Evolutionary conservation across 2,888 invertebrate genomes (phyloP), one percentile per base, ranked within the genome.

Genomic region (Priocnemis perturbator): DNA sequence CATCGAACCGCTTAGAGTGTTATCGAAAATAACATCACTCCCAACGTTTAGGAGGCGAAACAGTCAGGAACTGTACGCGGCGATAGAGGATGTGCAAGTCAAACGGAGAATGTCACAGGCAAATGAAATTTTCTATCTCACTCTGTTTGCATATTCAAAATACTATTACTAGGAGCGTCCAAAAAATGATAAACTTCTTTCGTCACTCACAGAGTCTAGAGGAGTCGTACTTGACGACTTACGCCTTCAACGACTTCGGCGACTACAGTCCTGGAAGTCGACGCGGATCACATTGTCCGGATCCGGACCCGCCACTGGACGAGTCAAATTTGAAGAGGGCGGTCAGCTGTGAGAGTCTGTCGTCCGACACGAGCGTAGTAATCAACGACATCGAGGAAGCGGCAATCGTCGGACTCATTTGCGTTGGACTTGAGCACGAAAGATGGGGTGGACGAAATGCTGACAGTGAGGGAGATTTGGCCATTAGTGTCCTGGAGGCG

Each of bases 311-410:
- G 2, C 84, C 85, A 3, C 84, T 83, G 56, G 88, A 89, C 58
- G 84, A 87, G 60, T 72, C 90, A 0, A 87, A 87, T 45, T 89
- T 94, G 65, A 91, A 92, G 78, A 89, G 94, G 70, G 95, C 95
- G 0, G 91, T 94, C 79, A 95, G 95, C 23, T 95, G 95, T 85
- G 95, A 95, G 82, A 95, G 95, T 59, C 94, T 96, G 23, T 94
- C 93, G 80, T 95, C 95, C 0, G 95, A 95, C 81, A 94, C 95
- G 0, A 95, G 95, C 0, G 93, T 95, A 0, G 91, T 92, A 21
- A 90, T 94, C 26, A 93, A 92, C 59, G 94, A 95, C 83, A 90
- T 94, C 56, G 94, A 94, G 79, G 93, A 93, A 82, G 91, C 93
- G 9, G 93, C 93, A 73, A 90, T 93, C 67, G 94, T 94, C 0